Conservation (phyloP, 2,113 vertebrate species). For the Mesocricetus auratus region DNA sequence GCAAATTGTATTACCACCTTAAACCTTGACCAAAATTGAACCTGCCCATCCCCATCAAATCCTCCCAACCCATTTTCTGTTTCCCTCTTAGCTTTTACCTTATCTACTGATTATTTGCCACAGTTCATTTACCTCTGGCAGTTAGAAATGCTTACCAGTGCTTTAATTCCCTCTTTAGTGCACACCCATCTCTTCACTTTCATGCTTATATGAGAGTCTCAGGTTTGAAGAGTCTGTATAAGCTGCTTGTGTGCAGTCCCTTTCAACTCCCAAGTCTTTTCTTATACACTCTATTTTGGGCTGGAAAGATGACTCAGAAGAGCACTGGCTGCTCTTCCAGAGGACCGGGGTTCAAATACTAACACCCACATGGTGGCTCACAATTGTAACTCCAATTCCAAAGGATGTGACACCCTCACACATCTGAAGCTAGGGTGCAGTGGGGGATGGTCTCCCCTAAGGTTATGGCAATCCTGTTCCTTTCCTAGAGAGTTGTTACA, state of each 20-base stretch:
- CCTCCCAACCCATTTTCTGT: not conserved
- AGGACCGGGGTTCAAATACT: not conserved
- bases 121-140: not conserved
- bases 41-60: not conserved
- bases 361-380: not conserved
- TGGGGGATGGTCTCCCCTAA: no score
- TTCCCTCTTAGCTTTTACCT: not conserved
- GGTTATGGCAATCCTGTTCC: no score
- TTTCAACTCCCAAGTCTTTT: conserved; percentile 10
- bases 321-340: not conserved
- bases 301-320: not conserved
- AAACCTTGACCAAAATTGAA: conserved; percentile 31
- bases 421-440: no score
- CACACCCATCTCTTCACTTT: not conserved
- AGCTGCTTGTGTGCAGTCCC: not conserved
- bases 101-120: not conserved
- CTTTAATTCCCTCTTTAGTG: not conserved
- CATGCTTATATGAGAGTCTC: conserved; percentile 1
- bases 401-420: not conserved
- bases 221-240: not conserved
- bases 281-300: not conserved
- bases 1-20: conserved; percentile 32
- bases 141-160: not conserved
- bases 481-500: no score
- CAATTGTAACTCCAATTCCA: not conserved